These are phyloP conservation scores for Oreochromis niloticus DNA, from an alignment of 2,113 vertebrate species.

Conservation along the genomic window DNA sequence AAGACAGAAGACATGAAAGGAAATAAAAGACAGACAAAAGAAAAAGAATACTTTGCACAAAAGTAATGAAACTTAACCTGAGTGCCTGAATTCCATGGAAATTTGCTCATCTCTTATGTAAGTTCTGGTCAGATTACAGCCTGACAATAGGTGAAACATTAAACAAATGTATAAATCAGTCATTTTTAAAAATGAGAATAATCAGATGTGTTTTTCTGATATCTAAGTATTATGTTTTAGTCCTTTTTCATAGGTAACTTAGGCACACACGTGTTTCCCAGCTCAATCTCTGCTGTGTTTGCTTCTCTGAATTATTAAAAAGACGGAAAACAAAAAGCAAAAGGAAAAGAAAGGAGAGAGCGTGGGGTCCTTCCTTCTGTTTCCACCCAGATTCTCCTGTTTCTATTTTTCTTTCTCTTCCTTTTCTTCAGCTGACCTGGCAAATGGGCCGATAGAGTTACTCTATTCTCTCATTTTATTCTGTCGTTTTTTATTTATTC, in stretches of 20 bases:
- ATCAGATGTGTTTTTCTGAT: not conserved
- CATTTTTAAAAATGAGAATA: fast-evolving
- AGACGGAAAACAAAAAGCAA: constrained; percentile 61
- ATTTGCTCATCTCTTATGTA: not conserved
- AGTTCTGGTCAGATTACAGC: not conserved
- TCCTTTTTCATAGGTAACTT: not conserved
- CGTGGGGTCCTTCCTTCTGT: not conserved
- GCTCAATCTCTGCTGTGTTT: constrained; percentile 47
- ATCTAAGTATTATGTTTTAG: not conserved
- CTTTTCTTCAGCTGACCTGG: constrained; percentile 57
- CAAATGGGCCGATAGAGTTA: constrained; percentile 53
- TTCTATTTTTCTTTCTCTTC: constrained; percentile 20
- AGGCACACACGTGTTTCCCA: not conserved
- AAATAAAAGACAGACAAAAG: not conserved
- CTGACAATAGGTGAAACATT: not conserved
- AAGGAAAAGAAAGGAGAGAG: constrained; percentile 32
- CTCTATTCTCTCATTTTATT: constrained; percentile 29
- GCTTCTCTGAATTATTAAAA: constrained; percentile 67
- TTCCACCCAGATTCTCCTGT: constrained; percentile 13
- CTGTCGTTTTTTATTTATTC: constrained; percentile 37
- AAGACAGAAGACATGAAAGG: not conserved
- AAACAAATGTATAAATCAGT: not conserved
- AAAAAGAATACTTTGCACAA: not conserved
- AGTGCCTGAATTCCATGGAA: not conserved
- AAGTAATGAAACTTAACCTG: not conserved